Base-by-base conservation (phyloP, 1,140 invertebrate species). In the Akabosia matsudoensis region DNA sequence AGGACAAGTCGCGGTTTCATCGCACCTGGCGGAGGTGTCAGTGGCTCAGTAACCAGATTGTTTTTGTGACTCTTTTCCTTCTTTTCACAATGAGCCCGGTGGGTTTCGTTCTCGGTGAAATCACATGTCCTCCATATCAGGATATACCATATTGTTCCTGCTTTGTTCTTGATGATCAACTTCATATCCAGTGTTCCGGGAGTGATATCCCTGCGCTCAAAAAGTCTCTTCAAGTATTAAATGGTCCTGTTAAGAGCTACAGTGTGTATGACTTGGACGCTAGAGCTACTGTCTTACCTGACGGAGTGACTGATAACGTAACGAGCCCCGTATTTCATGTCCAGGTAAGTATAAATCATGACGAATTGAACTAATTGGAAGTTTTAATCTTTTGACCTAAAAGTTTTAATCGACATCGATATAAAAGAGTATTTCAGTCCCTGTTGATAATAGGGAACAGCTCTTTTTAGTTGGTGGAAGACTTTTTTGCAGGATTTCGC, bases 151-250 rank as follows among this genome's bases (percentile, higher is more conserved):
- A 89, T 79, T 97, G 94, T 85, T 91, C 93, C 0, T 96, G 94
- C 85, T 95, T 95, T 87, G 92, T 92, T 85, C 93, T 95, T 84
- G 92, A 95, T 84, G 93, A 95, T 86, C 93, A 93, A 33, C 88
- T 96, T 71, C 94, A 93, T 85, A 87, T 96, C 79, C 37, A 97
- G 85, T 97, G 94, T 84, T 91, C 93, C 22, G 91, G 90, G 74
- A 91, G 91, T 3, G 90, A 90, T n/a, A 87, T 90, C 30, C 87
- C 87, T 22, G 84, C 86, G 26, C 83, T 90, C 31, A 85, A 83
- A 77, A 85, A 83, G 1, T 87, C 87, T 13, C 83, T 90, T 22
- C 79, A 87, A 75, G 82, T 90, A 80, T 85, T 90, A 51, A 80
- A 78, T 30, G 80, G 82, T 4, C 86, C 87, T 18, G 90, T 96